Percentiles rank a stretch among this genome's conserved stretches.
Evolutionary conservation across 2,797 vertebrate species (phyloP).

Genomic region (Denticeps clupeoides): DNA sequence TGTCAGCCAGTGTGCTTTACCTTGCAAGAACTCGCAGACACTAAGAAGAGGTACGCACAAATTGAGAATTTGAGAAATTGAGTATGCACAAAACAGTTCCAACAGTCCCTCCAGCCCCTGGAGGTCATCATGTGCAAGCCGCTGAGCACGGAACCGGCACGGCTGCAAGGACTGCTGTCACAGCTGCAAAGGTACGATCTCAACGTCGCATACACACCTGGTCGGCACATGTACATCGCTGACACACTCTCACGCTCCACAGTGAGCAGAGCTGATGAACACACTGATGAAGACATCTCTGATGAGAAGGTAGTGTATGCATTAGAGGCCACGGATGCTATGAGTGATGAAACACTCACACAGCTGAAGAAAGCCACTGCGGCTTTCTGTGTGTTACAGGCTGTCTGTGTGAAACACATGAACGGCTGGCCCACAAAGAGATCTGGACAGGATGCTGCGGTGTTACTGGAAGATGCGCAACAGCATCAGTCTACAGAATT

Average conservation of each 20-base stretch:
- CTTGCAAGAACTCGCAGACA: not conserved
- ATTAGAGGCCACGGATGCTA: slow-evolving; percentile 2
- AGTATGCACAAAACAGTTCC: slow-evolving; percentile 13
- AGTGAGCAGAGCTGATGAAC: not conserved
- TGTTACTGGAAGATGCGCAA: slow-evolving; percentile 4
- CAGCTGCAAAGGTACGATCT: slow-evolving; percentile 15
- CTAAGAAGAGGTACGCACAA: slow-evolving; percentile 12
- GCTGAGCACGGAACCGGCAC: slow-evolving; percentile 9
- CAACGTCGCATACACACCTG: not conserved
- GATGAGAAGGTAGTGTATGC: slow-evolving; percentile 16
- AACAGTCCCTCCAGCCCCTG: slow-evolving; percentile 17
- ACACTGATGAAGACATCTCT: not conserved
- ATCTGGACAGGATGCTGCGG: not conserved
- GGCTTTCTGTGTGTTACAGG: slow-evolving; percentile 3
- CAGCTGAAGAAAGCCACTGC: slow-evolving; percentile 3
- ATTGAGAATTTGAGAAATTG: slow-evolving; percentile 20
- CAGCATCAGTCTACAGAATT: slow-evolving; percentile 5
- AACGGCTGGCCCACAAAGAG: not conserved
- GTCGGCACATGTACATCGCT: not conserved
- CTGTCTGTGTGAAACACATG: slow-evolving; percentile 7
- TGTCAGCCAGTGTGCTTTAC: not conserved
- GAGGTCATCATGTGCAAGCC: slow-evolving; percentile 15
- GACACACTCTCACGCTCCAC: slow-evolving; percentile 6
- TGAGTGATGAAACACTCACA: slow-evolving; percentile 1
- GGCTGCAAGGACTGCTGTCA: slow-evolving; percentile 11